Evolutionary conservation across 2,888 invertebrate species (phyloP).

Genomic region (Agonopterix subpropinquella): DNA sequence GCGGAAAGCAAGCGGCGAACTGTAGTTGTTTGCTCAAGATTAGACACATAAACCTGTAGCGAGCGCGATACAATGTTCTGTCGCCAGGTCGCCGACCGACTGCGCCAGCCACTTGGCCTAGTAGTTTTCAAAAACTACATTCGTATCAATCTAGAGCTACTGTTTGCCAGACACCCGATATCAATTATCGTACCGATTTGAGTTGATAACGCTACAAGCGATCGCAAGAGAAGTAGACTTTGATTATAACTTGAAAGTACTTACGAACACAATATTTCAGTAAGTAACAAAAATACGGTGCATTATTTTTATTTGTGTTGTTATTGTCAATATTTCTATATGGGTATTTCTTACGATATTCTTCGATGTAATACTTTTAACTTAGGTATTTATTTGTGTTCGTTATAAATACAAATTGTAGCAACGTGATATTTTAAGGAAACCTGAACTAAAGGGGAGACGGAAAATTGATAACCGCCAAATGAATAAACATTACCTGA

Average conservation of each 20-base stretch:
- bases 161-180: constrained; percentile 20
- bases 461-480: not conserved
- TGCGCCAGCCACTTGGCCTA: constrained; percentile 7
- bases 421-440: no score
- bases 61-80: constrained; percentile 13
- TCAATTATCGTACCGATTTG: constrained; percentile 15
- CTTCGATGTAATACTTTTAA: no score
- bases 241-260: no score
- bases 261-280: no score
- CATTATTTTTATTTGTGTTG: no score
- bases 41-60: constrained; percentile 49
- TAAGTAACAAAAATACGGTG: no score
- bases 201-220: constrained; percentile 7
- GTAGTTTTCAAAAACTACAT: constrained; percentile 17
- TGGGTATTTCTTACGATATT: no score
- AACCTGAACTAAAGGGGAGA: not conserved
- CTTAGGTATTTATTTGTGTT: no score
- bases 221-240: not conserved
- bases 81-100: constrained; percentile 20
- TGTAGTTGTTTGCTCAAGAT: constrained; percentile 50
- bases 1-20: constrained; percentile 25
- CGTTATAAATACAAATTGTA: no score
- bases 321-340: no score
- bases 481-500: constrained; percentile 71
- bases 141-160: constrained; percentile 29